These are phyloP conservation scores for Ctenodactylus gundi DNA, from an alignment of 2,113 vertebrate genomes.

Conservation along the genomic window DNA sequence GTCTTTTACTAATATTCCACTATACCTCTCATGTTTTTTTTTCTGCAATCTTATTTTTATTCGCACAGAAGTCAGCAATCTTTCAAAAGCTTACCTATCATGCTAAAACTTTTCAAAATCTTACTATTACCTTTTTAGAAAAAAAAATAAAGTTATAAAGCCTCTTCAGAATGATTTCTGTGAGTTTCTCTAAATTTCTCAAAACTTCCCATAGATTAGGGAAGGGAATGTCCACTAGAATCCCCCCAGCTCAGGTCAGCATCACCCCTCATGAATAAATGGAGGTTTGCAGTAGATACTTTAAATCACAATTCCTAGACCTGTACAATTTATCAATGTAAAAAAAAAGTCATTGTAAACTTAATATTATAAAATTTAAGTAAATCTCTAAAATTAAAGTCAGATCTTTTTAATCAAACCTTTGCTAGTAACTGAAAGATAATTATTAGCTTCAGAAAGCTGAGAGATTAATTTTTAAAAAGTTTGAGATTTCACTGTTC, in stretches of 20 bases:
- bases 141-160: neutral
- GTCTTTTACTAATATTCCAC: accelerated
- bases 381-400: neutral
- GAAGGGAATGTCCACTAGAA: neutral
- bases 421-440: neutral
- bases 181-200: neutral
- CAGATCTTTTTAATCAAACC: neutral
- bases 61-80: neutral
- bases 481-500: neutral
- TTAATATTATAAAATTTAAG: neutral
- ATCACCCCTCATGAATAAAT: neutral
- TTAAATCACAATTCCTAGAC: neutral
- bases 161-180: neutral
- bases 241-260: neutral
- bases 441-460: neutral
- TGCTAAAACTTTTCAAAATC: neutral
- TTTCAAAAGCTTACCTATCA: neutral
- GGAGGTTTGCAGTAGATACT: neutral
- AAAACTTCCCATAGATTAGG: neutral
- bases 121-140: neutral
- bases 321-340: neutral
- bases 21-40: neutral
- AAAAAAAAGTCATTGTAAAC: neutral
- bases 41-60: neutral
- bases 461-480: neutral